These are phyloP conservation scores for Alcedo atthis DNA, from an alignment of 2,797 vertebrate genomes.

Conservation along the genomic window DNA sequence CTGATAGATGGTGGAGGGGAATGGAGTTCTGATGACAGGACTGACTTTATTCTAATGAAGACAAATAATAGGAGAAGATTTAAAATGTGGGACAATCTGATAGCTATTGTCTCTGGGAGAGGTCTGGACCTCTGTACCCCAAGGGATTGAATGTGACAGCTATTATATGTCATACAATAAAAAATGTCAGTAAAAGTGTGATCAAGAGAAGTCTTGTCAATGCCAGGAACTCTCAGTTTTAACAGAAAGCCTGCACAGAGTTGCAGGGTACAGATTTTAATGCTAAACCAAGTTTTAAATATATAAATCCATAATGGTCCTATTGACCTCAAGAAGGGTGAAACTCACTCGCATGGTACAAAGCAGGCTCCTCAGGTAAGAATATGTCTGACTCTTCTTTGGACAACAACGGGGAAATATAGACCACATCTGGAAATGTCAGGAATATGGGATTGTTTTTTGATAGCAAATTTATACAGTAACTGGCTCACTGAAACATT, in stretches of 20 bases:
- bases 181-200: background rate
- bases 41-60: background rate
- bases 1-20: background rate
- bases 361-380: background rate
- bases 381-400: background rate
- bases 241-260: background rate
- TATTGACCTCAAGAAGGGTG: background rate
- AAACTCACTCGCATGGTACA: background rate
- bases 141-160: background rate
- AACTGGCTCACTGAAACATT: background rate
- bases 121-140: background rate
- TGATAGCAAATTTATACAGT: background rate
- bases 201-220: background rate
- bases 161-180: background rate
- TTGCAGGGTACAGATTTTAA: background rate
- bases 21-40: background rate
- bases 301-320: background rate
- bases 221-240: background rate
- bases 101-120: background rate
- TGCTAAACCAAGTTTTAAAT: background rate
- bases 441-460: background rate
- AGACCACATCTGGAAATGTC: background rate
- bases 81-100: background rate
- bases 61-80: background rate
- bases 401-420: background rate